phyloP scores from a whole-genome alignment of 92 coral and sea anemone genomes.

The Epizoanthus ramosus region DNA sequence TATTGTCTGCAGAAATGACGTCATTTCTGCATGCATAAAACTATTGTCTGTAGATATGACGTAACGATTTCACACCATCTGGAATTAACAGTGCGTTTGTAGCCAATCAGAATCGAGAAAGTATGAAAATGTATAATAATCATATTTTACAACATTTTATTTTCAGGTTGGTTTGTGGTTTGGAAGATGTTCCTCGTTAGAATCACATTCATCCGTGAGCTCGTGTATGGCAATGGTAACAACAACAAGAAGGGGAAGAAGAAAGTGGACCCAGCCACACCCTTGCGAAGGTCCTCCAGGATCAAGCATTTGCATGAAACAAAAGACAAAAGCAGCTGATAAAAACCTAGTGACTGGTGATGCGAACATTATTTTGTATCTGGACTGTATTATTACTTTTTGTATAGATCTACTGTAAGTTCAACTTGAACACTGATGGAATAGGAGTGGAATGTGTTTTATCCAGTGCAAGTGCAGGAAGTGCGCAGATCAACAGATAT shows the following conservation, averaged over 20 bases:
- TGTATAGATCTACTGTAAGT: neutral
- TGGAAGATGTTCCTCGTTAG: constrained; percentile 98
- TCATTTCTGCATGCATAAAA: too few relatives aligned
- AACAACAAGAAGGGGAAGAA: constrained; percentile 58
- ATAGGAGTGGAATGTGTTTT: neutral
- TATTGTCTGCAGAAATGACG: too few relatives aligned
- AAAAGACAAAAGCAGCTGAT: constrained; percentile 43
- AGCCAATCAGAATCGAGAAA: too few relatives aligned
- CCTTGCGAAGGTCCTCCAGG: constrained; percentile 86
- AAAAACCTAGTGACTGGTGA: neutral
- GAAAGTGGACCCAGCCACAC: constrained; percentile 61
- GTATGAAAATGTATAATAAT: neutral
- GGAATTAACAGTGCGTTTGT: too few relatives aligned
- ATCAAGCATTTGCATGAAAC: constrained; percentile 60
- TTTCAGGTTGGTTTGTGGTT: constrained; percentile 87
- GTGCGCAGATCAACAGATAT: neutral
- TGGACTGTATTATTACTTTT: neutral
- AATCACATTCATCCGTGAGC: constrained; percentile 91
- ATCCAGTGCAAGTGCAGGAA: neutral
- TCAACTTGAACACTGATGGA: neutral
- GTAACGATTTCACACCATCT: too few relatives aligned
- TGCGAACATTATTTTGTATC: neutral
- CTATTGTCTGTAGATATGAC: too few relatives aligned
- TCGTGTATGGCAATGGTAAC: constrained; percentile 85
- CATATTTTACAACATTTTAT: neutral